Conservation (phyloP, 2,888 invertebrate species). For the Ormyrus labotus region DNA sequence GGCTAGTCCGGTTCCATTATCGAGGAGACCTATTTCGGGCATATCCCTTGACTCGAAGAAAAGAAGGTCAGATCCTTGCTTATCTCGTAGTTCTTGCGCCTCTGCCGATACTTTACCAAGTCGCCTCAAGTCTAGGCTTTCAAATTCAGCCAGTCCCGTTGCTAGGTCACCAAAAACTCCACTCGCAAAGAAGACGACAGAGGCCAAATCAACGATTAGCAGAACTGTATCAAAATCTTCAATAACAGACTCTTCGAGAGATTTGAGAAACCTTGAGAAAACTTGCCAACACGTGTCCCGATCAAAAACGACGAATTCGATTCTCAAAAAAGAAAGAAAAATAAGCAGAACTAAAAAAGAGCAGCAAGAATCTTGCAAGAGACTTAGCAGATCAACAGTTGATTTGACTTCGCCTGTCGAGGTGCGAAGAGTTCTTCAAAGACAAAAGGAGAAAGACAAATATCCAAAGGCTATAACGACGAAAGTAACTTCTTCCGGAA, state of each 20-base stretch:
- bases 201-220: slow-evolving; percentile 58
- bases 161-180: slow-evolving; percentile 52
- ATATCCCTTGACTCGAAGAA: slow-evolving; percentile 57
- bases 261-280: slow-evolving; percentile 41
- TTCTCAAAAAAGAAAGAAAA: slow-evolving; percentile 55
- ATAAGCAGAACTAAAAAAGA: slow-evolving; percentile 65
- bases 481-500: slow-evolving; percentile 67
- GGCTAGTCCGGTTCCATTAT: slow-evolving; percentile 58
- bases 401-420: slow-evolving; percentile 79
- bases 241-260: slow-evolving; percentile 34
- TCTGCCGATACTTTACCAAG: slow-evolving; percentile 6
- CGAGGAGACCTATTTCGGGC: slow-evolving; percentile 50
- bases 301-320: slow-evolving; percentile 29
- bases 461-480: slow-evolving; percentile 57
- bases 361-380: slow-evolving; percentile 64
- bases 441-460: slow-evolving; percentile 61
- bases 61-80: slow-evolving; percentile 61
- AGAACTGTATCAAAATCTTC: slow-evolving; percentile 54
- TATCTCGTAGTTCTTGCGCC: slow-evolving; percentile 53
- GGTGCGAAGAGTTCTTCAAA: slow-evolving; percentile 69
- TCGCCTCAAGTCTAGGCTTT: slow-evolving; percentile 53
- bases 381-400: slow-evolving; percentile 76
- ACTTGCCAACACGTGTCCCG: slow-evolving; percentile 46
- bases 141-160: slow-evolving; percentile 60
- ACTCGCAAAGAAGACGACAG: slow-evolving; percentile 45